A percentile compares a stretch with the other conserved stretches of the same genome.
Evolutionary conservation across 2,113 vertebrate species (phyloP).

Genomic region (Eidolon helvum): DNA sequence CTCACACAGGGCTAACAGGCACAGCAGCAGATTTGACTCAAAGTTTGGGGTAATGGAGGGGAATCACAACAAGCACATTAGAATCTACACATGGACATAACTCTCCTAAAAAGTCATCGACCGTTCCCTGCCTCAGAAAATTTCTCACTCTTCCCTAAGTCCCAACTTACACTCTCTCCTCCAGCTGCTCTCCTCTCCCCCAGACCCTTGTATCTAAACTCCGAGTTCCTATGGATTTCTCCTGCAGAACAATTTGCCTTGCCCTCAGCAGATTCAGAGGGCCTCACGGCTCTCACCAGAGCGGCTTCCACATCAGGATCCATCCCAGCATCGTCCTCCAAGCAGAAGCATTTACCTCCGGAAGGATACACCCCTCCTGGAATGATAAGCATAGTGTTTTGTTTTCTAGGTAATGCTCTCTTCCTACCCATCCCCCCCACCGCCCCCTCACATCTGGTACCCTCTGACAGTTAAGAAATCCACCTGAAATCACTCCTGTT

Average conservation of each 20-base stretch:
- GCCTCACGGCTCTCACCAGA: neutral
- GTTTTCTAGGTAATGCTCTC: slow-evolving; percentile 5
- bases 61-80: neutral
- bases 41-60: neutral
- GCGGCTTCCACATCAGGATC: neutral
- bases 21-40: neutral
- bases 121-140: neutral
- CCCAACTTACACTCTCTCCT: neutral
- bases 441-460: slow-evolving; percentile 45
- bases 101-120: neutral
- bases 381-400: neutral
- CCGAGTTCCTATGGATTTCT: neutral
- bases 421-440: neutral
- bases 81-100: neutral
- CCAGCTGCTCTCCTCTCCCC: neutral
- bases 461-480: slow-evolving; percentile 16
- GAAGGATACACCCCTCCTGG: neutral
- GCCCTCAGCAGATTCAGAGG: neutral
- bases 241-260: neutral
- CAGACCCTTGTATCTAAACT: neutral
- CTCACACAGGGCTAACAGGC: neutral
- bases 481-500: neutral
- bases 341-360: neutral
- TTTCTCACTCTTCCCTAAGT: neutral
- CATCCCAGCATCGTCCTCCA: neutral